phyloP scores from a whole-genome alignment of 2,888 invertebrate genomes.

The Caenorhabditis afra region DNA sequence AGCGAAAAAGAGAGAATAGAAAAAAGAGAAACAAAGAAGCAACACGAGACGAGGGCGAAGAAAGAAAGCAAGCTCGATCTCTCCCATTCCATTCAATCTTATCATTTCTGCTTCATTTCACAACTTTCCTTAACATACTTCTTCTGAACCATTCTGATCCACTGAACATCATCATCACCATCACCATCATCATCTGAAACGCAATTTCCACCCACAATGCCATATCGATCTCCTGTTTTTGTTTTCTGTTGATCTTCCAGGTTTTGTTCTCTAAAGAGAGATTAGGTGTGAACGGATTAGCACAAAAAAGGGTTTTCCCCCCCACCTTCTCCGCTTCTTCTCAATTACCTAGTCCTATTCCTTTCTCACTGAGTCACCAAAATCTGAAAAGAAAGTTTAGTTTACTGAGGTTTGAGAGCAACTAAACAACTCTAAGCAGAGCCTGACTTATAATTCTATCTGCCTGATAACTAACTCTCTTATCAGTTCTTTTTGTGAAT shows the following conservation, averaged over 20 bases:
- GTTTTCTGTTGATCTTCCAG: neutral
- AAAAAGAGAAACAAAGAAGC: constrained; percentile 20
- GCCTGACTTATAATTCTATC: constrained; percentile 5
- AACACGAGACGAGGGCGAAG: neutral
- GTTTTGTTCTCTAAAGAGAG: neutral
- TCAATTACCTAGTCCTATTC: too few species aligned
- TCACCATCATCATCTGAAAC: too few species aligned
- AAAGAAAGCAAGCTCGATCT: neutral
- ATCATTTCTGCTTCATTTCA: constrained; percentile 14
- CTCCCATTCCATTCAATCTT: constrained; percentile 17
- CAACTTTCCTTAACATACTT: constrained; percentile 8
- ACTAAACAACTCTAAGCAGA: constrained; percentile 17
- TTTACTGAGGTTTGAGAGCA: constrained; percentile 32
- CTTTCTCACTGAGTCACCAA: too few species aligned
- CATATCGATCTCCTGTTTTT: neutral
- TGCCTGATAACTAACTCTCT: constrained; percentile 22
- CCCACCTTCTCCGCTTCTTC: too few species aligned
- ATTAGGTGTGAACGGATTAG: constrained; percentile 7
- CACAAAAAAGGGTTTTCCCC: too few species aligned
- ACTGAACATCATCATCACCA: too few species aligned
- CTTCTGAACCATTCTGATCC: neutral
- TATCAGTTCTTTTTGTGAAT: constrained; percentile 17
- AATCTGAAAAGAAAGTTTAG: too few species aligned
- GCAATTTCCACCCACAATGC: too few species aligned
- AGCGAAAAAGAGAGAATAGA: constrained; percentile 12